Conservation (phyloP, 2,888 invertebrate genomes). For the Ferdinandea cuprea region DNA sequence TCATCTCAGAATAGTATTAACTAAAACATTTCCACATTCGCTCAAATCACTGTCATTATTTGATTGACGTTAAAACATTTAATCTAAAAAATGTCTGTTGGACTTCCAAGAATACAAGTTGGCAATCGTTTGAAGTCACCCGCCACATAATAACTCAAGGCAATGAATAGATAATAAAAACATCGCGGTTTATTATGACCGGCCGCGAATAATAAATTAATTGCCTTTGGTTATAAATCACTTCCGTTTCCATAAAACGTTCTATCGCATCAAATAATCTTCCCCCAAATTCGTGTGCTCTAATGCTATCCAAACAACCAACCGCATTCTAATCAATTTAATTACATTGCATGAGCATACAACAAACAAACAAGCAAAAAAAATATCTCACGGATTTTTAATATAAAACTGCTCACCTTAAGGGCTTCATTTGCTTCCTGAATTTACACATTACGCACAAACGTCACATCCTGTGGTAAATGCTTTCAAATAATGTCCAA, state of each 20-base stretch:
- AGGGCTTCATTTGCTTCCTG: background rate
- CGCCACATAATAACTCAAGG: slow-evolving; percentile 13
- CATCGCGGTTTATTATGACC: slow-evolving; percentile 21
- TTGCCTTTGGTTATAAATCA: slow-evolving; percentile 33
- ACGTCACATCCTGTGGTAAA: slow-evolving; percentile 20
- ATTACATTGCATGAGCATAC: slow-evolving; percentile 16
- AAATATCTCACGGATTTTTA: slow-evolving; percentile 43
- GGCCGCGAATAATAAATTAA: slow-evolving; percentile 18
- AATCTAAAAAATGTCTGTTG: background rate
- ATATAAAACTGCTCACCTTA: slow-evolving; percentile 30
- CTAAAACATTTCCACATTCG: no score
- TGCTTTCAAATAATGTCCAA: slow-evolving; percentile 12
- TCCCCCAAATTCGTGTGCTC: background rate
- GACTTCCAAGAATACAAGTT: background rate
- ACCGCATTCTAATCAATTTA: slow-evolving; percentile 37
- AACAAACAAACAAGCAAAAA: background rate
- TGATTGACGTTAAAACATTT: background rate
- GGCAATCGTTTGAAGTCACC: slow-evolving; percentile 22
- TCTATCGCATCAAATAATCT: background rate
- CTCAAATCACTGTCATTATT: background rate
- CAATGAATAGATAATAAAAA: slow-evolving; percentile 15
- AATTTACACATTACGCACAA: slow-evolving; percentile 28
- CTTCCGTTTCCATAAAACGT: background rate
- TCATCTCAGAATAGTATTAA: no score
- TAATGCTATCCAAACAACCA: slow-evolving; percentile 21